These are phyloP conservation scores for Perizoma flavofasciatum DNA, from an alignment of 2,888 invertebrate genomes.

Conservation along the genomic window DNA sequence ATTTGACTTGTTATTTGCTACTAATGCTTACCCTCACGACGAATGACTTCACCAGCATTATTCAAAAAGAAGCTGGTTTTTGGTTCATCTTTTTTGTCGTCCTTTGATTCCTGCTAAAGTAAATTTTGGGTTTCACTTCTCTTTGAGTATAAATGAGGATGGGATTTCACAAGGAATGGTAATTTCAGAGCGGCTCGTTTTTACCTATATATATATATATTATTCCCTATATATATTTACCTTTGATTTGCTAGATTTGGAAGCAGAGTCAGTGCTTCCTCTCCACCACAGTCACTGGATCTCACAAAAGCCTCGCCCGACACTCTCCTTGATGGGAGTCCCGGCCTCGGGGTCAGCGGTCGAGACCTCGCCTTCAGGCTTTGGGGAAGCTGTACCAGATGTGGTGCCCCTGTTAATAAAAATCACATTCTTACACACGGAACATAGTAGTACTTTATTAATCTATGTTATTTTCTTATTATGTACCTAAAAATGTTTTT, in stretches of 20 bases:
- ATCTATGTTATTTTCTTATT: too few species aligned
- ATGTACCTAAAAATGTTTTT: too few species aligned
- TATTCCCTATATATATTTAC: constrained; percentile 39
- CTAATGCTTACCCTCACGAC: constrained; percentile 66
- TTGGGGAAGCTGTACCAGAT: constrained; percentile 67
- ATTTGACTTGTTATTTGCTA: neutral
- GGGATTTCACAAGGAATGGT: too few species aligned
- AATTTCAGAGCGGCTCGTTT: too few species aligned
- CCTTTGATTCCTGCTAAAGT: constrained; percentile 64
- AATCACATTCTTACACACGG: constrained; percentile 1
- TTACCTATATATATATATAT: too few species aligned
- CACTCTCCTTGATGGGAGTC: constrained; percentile 75
- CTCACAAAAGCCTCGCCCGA: constrained; percentile 81
- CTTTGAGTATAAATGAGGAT: too few species aligned
- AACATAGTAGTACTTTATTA: too few species aligned
- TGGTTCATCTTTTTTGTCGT: constrained; percentile 52
- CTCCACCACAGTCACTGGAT: constrained; percentile 86
- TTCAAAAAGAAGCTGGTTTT: constrained; percentile 80
- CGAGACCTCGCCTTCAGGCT: constrained; percentile 61
- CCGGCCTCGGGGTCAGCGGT: constrained; percentile 62
- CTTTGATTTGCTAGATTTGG: constrained; percentile 81
- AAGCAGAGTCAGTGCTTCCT: constrained; percentile 82
- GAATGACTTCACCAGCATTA: constrained; percentile 80
- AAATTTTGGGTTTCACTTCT: too few species aligned
- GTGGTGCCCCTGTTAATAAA: constrained; percentile 56